phyloP scores from a whole-genome alignment of 2,113 vertebrate species.

The Carassius gibelio region DNA sequence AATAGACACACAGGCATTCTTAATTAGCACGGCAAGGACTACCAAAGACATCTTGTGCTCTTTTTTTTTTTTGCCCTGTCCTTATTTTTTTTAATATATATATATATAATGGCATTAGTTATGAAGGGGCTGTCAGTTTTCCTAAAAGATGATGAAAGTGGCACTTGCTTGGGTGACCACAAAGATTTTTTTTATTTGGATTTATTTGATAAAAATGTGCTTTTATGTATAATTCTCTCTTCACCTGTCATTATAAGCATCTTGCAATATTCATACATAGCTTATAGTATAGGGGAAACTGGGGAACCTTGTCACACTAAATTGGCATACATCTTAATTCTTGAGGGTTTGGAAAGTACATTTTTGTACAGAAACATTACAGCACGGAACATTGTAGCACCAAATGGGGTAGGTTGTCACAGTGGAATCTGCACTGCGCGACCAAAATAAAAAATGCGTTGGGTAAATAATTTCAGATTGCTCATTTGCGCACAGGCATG shows the following conservation, averaged over 20 bases:
- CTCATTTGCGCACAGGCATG: too few relatives aligned
- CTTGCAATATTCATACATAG: not conserved
- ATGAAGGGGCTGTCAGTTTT: constrained; percentile 21
- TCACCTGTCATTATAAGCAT: not conserved
- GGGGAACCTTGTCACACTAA: not conserved
- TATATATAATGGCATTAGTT: not conserved
- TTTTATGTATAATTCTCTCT: not conserved
- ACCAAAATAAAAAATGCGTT: too few relatives aligned
- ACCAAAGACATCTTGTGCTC: constrained; percentile 36
- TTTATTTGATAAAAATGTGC: constrained; percentile 3
- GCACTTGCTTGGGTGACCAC: not conserved
- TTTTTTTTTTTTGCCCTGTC: constrained; percentile 15
- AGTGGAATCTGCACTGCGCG: too few relatives aligned
- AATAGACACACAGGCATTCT: constrained; percentile 45
- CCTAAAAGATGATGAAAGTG: constrained; percentile 24
- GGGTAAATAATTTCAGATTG: too few relatives aligned
- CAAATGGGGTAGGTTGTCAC: too few relatives aligned
- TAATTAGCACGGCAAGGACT: constrained; percentile 30
- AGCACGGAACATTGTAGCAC: too few relatives aligned
- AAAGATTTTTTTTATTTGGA: not conserved
- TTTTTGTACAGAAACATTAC: too few relatives aligned
- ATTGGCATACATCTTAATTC: not conserved
- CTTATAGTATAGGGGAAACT: not conserved
- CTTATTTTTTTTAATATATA: not conserved
- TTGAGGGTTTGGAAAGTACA: too few relatives aligned